These are phyloP conservation scores for Rhynchotus rufescens DNA, from an alignment of 2,797 vertebrate genomes.

Conservation along the genomic window DNA sequence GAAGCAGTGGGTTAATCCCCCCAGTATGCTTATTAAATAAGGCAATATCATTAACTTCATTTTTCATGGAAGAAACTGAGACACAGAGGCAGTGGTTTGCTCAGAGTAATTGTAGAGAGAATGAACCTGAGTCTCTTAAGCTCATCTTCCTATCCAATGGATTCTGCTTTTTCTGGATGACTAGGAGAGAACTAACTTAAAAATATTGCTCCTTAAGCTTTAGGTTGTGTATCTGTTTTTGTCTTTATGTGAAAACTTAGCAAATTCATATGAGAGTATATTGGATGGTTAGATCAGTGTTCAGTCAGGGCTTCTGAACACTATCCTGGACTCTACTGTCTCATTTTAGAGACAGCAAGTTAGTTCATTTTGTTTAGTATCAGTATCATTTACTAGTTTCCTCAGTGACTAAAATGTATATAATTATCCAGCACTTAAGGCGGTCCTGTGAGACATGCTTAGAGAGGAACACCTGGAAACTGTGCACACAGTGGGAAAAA, in stretches of 20 bases:
- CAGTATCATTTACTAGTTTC: background rate
- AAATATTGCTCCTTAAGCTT: background rate
- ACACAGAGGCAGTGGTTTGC: background rate
- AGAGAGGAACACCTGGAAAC: background rate
- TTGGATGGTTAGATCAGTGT: background rate
- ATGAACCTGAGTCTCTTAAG: background rate
- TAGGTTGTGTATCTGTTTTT: background rate
- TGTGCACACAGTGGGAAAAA: background rate
- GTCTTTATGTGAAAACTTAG: background rate
- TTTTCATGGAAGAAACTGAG: background rate
- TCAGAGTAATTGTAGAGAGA: background rate
- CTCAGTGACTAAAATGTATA: background rate
- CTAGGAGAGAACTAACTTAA: background rate
- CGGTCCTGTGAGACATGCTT: background rate
- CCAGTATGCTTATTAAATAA: background rate
- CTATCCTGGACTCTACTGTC: background rate
- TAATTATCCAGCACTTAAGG: background rate
- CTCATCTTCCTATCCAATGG: background rate
- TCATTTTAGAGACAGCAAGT: background rate
- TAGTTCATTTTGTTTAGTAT: too few relatives aligned
- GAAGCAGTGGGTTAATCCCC: constrained; percentile 6
- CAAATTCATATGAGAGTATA: background rate
- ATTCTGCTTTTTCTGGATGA: background rate
- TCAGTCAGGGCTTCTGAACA: background rate
- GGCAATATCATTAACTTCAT: background rate